Evolutionary conservation across 2,888 invertebrate genomes (phyloP), one percentile per base, ranked within the genome.

Genomic region (Sesia apiformis): DNA sequence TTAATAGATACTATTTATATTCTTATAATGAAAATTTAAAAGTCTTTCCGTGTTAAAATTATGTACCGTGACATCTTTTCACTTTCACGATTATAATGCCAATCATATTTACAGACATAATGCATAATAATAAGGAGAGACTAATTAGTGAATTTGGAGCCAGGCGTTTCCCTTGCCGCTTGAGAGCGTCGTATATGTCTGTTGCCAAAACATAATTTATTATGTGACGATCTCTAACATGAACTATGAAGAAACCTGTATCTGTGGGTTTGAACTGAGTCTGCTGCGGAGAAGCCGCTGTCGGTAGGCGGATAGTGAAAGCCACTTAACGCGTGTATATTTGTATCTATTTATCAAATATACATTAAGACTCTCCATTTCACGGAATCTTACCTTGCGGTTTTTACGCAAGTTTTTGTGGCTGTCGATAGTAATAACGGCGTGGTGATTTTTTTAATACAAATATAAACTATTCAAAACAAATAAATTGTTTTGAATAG

Each of bases 11-110:
- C 23, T 23, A 1, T 23, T 23, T 23, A 23, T 23, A 23, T 23
- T 23, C 23, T 23, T 23, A 23, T 23, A 23, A 23, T 23, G 23
- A 23, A 62, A 65, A 72, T 70, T 69, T 65, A 69, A 75, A 74
- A 70, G 64, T 77, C 84, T 85, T 84, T 88, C 86, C 81, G 86
- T 77, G 72, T 78, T 67, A 66, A 77, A 81, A 78, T 80, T 77
- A 80, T 74, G 78, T 76, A 79, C 78, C 85, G 84, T 87, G 78
- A 83, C 81, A 79, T 74, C 73, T 82, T 78, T 81, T 81, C 73
- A 84, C 88, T 87, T 87, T 88, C 84, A 75, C 82, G 76, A 73
- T 76, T 73, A 74, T 74, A 72, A 69, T 79, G 76, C 80, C 83
- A 84, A 83, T 83, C 81, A 77, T 73, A 82, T 82, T 78, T 77